Conservation (phyloP, 2,797 vertebrate species). For the Urophycis tenuis region DNA sequence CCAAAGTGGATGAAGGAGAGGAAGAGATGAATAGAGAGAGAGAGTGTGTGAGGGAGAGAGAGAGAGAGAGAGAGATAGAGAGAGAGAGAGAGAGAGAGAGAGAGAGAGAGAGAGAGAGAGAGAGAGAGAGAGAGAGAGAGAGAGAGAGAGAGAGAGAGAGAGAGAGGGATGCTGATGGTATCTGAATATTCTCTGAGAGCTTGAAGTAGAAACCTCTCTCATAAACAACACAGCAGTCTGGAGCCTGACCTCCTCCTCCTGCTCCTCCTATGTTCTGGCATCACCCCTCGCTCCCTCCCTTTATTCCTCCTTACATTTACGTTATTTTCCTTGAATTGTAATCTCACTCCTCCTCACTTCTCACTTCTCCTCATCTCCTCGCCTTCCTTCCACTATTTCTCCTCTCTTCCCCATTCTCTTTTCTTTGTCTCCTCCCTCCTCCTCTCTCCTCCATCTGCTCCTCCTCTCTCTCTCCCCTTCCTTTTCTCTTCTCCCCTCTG, state of each 20-base stretch:
- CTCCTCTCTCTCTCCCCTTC: background rate
- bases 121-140: background rate
- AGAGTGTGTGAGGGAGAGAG: constrained; percentile 3
- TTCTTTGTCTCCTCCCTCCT: background rate
- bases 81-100: background rate
- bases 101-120: background rate
- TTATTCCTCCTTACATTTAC: background rate
- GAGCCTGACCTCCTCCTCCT: background rate
- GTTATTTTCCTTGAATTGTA: background rate
- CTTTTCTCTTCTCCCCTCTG: background rate
- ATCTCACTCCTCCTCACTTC: background rate
- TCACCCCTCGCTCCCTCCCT: background rate
- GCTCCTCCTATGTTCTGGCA: background rate
- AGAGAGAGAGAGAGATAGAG: constrained; percentile 10
- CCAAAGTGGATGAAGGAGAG: constrained; percentile 18
- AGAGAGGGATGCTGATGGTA: background rate
- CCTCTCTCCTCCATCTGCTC: background rate
- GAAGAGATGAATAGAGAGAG: constrained; percentile 7
- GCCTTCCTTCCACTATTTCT: background rate
- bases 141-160: too few species aligned
- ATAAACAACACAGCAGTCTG: background rate
- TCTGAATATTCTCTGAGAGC: background rate
- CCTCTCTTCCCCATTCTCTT: background rate
- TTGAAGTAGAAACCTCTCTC: background rate
- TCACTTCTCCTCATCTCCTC: background rate